Conservation (phyloP, 2,888 invertebrate species). For the Ctenicera cuprea region DNA sequence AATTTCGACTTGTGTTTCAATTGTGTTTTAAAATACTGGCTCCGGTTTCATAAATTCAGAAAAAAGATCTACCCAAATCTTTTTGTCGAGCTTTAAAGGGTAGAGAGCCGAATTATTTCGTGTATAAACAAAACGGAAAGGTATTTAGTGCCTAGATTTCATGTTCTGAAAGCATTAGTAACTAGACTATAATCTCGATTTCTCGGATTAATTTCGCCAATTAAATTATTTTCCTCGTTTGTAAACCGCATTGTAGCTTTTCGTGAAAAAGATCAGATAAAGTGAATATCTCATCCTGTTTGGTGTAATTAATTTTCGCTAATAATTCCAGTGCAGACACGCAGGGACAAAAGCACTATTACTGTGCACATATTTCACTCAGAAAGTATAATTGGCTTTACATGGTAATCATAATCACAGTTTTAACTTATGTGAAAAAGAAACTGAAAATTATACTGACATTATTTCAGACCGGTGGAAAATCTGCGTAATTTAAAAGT, state of each 20-base stretch:
- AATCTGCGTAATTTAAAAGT: too few species aligned
- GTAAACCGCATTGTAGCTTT: slow-evolving; percentile 13
- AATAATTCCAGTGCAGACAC: not conserved
- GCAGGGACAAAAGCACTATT: too few species aligned
- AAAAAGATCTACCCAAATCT: not conserved
- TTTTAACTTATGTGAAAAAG: too few species aligned
- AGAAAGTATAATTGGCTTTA: too few species aligned
- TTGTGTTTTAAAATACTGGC: slow-evolving; percentile 28
- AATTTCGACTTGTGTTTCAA: slow-evolving; percentile 12
- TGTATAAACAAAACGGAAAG: not conserved
- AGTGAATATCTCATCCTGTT: slow-evolving; percentile 1
- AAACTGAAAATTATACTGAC: too few species aligned
- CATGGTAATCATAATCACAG: too few species aligned
- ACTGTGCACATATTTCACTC: too few species aligned
- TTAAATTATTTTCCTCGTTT: slow-evolving; percentile 37
- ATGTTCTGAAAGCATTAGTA: slow-evolving; percentile 27
- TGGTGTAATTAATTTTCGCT: slow-evolving; percentile 29
- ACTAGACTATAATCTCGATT: slow-evolving; percentile 24
- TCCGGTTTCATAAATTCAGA: not conserved
- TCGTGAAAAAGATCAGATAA: slow-evolving; percentile 24
- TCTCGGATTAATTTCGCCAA: slow-evolving; percentile 26
- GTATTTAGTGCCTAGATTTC: slow-evolving; percentile 21
- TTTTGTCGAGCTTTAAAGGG: not conserved
- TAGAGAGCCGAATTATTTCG: not conserved
- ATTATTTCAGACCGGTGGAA: too few species aligned